Evolutionary conservation across 2,113 vertebrate genomes (phyloP).

Genomic region (Cyrtonyx montezumae): DNA sequence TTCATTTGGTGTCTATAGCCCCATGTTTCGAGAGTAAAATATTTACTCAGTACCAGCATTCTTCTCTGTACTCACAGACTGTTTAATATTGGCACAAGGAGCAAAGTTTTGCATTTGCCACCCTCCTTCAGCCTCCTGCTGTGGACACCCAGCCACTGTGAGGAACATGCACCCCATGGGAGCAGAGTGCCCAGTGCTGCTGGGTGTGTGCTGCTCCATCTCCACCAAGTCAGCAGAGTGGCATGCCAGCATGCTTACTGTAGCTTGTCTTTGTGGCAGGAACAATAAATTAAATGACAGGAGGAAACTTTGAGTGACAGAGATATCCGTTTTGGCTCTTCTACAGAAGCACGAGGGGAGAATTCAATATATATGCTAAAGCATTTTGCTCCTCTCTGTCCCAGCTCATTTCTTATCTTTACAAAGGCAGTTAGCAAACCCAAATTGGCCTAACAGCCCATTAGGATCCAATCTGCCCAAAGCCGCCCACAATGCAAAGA

Average conservation of each 20-base stretch:
- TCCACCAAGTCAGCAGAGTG: neutral
- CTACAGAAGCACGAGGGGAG: neutral
- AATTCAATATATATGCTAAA: slow-evolving; percentile 1
- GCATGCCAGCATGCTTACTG: rapidly evolving
- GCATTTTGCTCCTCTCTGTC: slow-evolving; percentile 52
- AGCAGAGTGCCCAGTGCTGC: rapidly evolving
- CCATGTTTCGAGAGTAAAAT: neutral
- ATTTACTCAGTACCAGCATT: neutral
- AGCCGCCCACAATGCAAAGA: neutral
- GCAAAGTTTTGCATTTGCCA: neutral
- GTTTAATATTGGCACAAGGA: neutral
- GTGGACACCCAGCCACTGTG: rapidly evolving
- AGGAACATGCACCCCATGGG: rapidly evolving
- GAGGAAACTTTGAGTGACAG: slow-evolving; percentile 10
- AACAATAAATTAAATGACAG: neutral
- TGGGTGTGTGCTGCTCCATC: rapidly evolving
- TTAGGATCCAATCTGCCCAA: slow-evolving; percentile 30
- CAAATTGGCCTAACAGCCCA: slow-evolving; percentile 50
- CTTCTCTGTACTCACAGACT: neutral
- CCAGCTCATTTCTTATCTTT: slow-evolving; percentile 61
- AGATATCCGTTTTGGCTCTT: slow-evolving; percentile 4
- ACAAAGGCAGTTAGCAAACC: neutral
- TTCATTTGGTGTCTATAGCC: neutral
- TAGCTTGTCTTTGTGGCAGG: rapidly evolving
- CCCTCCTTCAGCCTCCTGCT: neutral